phyloP scores from a whole-genome alignment of 2,797 vertebrate genomes.

The Anguilla marmorata region DNA sequence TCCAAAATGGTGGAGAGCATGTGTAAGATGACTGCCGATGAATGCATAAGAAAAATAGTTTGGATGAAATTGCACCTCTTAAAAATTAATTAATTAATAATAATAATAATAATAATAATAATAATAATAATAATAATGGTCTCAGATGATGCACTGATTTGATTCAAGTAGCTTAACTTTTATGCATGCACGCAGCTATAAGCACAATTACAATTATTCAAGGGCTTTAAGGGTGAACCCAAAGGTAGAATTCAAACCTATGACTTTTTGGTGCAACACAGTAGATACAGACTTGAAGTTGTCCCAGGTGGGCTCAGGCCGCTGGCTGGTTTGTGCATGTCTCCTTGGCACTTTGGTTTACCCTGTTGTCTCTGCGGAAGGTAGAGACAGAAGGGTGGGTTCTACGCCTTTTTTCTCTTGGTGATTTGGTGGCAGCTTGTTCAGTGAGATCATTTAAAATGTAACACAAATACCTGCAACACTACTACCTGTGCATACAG shows the following conservation, averaged over 20 bases:
- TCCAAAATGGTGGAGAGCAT: slow-evolving; percentile 19
- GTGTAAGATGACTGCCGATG: slow-evolving; percentile 40
- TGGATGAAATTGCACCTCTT: background rate
- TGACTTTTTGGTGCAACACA: background rate
- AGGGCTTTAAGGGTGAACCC: background rate
- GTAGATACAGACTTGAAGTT: background rate
- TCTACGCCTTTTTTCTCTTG: background rate
- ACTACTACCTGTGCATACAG: slow-evolving; percentile 26
- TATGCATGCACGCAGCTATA: background rate
- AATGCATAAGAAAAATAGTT: background rate
- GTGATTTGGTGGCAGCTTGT: background rate
- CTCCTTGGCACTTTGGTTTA: background rate
- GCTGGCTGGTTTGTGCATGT: background rate
- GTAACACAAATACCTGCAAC: slow-evolving; percentile 13
- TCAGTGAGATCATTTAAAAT: slow-evolving; percentile 12
- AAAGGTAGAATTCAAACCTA: background rate
- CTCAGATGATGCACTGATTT: background rate
- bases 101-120: background rate
- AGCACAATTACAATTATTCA: background rate
- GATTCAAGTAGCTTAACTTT: background rate
- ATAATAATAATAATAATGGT: background rate
- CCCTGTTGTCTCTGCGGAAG: too few relatives aligned
- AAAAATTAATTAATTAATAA: background rate
- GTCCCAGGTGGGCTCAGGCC: background rate
- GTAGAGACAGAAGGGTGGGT: background rate